phyloP scores from a whole-genome alignment of 2,113 vertebrate species.

The Eubucco bourcierii region DNA sequence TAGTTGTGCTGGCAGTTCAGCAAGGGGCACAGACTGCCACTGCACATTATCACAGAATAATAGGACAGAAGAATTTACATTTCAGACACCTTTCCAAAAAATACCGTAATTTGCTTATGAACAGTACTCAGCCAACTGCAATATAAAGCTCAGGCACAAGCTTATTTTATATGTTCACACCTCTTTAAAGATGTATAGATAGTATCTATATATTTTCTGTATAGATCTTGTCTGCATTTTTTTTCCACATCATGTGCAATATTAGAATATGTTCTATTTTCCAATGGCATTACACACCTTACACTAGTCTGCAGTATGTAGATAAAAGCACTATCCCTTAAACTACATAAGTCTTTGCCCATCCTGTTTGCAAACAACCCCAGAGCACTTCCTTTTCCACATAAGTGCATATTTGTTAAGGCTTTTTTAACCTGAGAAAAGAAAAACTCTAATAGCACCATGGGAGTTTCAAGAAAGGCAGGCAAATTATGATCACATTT shows the following conservation, averaged over 20 bases:
- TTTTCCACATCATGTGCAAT: not conserved
- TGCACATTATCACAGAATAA: constrained; percentile 42
- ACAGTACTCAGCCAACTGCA: constrained; percentile 37
- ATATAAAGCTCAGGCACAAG: constrained; percentile 37
- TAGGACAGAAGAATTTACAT: constrained; percentile 50
- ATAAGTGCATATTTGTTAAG: constrained; percentile 39
- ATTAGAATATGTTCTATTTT: constrained; percentile 32
- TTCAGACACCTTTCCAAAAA: constrained; percentile 42
- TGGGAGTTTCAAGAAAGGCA: constrained; percentile 45
- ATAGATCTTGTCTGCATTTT: not conserved
- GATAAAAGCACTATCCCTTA: not conserved
- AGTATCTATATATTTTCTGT: not conserved
- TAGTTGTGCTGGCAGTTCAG: constrained; percentile 16
- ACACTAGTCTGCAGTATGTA: constrained; percentile 5
- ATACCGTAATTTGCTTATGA: constrained; percentile 57
- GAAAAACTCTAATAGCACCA: constrained; percentile 44
- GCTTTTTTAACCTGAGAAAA: constrained; percentile 37
- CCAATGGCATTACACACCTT: constrained; percentile 24
- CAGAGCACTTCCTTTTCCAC: constrained; percentile 25
- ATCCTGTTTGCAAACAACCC: not conserved
- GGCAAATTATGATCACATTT: constrained; percentile 65
- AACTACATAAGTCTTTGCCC: not conserved
- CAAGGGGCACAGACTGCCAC: not conserved
- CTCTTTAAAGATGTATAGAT: not conserved
- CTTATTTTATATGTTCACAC: not conserved